Evolutionary conservation across 2,113 vertebrate genomes (phyloP).

Genomic region (Rhynchopsitta pachyrhyncha): DNA sequence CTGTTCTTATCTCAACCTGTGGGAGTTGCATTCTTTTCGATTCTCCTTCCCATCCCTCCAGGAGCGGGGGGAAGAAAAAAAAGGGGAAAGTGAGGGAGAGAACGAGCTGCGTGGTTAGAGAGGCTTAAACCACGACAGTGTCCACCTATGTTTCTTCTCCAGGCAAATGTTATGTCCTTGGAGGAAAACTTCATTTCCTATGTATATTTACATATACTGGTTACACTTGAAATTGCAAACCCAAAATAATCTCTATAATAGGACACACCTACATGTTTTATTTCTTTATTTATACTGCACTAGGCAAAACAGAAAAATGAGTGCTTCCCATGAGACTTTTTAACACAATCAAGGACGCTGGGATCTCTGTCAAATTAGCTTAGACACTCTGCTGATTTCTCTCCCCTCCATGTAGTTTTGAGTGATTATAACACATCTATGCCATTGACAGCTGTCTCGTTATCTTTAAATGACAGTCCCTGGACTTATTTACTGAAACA

Average conservation of each 20-base stretch:
- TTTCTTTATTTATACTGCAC: background rate
- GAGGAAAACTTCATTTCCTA: background rate
- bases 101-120: too few relatives aligned
- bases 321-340: background rate
- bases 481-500: background rate
- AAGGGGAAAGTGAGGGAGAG: too few relatives aligned
- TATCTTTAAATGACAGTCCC: background rate
- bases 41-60: too few relatives aligned
- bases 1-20: too few relatives aligned
- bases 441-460: background rate
- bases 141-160: background rate
- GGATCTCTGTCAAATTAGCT: background rate
- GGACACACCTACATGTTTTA: background rate
- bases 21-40: too few relatives aligned
- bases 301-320: background rate
- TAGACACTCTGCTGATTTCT: background rate
- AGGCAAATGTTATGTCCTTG: background rate
- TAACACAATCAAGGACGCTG: background rate
- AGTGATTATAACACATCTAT: background rate
- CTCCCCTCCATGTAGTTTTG: background rate
- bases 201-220: background rate
- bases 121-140: too few relatives aligned
- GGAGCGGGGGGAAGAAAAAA: too few relatives aligned
- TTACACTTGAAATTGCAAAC: background rate
- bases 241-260: background rate